Conservation (phyloP, 2,113 vertebrate genomes). For the Chaetodon trifascialis region DNA sequence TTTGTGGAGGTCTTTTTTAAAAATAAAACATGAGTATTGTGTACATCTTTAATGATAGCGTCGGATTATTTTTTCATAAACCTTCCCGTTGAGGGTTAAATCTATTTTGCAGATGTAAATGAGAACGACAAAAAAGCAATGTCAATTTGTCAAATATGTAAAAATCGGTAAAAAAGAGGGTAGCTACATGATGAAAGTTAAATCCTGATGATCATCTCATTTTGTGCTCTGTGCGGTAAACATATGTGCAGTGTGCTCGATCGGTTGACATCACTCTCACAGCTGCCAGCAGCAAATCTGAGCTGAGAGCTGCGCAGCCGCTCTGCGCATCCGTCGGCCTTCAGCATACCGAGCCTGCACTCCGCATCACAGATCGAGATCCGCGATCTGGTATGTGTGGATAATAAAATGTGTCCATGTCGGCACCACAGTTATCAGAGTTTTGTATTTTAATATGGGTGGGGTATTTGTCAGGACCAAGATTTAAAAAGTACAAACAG, state of each 20-base stretch:
- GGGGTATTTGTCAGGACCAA: too few relatives aligned
- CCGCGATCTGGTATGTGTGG: slow-evolving; percentile 60
- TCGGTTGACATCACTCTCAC: slow-evolving; percentile 72
- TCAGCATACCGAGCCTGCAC: background rate
- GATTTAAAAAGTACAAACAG: too few relatives aligned
- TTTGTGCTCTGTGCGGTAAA: background rate
- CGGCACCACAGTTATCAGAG: background rate
- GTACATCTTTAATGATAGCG: background rate
- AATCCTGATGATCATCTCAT: background rate
- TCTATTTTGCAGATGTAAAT: background rate
- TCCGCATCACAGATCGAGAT: slow-evolving; percentile 28
- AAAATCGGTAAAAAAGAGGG: too few relatives aligned
- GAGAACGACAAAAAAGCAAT: background rate
- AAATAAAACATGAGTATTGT: background rate
- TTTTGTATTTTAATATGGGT: too few relatives aligned
- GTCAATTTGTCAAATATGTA: too few relatives aligned
- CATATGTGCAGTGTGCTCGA: background rate
- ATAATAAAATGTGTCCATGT: background rate
- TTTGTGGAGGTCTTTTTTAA: background rate
- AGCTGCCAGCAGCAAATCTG: slow-evolving; percentile 74
- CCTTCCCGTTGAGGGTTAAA: background rate
- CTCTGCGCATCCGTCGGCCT: slow-evolving; percentile 81
- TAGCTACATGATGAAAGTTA: too few relatives aligned
- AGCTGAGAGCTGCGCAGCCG: slow-evolving; percentile 80
- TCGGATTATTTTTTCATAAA: background rate